Conservation (phyloP, 2,888 invertebrate species). For the Polyploca ridens region DNA sequence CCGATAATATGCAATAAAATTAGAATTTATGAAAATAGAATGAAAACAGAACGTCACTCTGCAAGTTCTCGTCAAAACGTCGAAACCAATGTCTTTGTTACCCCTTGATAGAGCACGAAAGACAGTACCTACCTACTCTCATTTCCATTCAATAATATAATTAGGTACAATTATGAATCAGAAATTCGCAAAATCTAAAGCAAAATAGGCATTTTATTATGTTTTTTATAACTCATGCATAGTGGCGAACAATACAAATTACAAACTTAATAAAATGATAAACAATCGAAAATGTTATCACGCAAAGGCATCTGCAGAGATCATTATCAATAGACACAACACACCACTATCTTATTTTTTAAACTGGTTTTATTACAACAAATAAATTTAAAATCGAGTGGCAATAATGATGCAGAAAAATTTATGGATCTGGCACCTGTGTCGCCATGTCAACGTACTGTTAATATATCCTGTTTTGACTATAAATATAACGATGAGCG, state of each 20-base stretch:
- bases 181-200: too few species aligned
- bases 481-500: conserved; percentile 56
- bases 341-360: conserved; percentile 4
- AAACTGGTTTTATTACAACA: conserved; percentile 24
- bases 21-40: too few species aligned
- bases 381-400: conserved; percentile 30
- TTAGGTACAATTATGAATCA: too few species aligned
- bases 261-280: not conserved
- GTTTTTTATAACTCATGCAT: too few species aligned
- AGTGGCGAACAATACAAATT: not conserved
- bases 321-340: not conserved
- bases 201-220: too few species aligned
- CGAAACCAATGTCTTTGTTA: too few species aligned
- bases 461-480: conserved; percentile 61
- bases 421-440: conserved; percentile 48
- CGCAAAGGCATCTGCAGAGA: not conserved
- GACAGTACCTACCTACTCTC: too few species aligned
- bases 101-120: too few species aligned
- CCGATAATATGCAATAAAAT: too few species aligned
- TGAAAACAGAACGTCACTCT: too few species aligned
- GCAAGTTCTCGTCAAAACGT: too few species aligned
- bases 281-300: not conserved
- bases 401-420: conserved; percentile 35
- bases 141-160: too few species aligned
- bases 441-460: conserved; percentile 58